These are phyloP conservation scores for Diceros bicornis DNA, from an alignment of 2,797 vertebrate genomes.

Conservation along the genomic window DNA sequence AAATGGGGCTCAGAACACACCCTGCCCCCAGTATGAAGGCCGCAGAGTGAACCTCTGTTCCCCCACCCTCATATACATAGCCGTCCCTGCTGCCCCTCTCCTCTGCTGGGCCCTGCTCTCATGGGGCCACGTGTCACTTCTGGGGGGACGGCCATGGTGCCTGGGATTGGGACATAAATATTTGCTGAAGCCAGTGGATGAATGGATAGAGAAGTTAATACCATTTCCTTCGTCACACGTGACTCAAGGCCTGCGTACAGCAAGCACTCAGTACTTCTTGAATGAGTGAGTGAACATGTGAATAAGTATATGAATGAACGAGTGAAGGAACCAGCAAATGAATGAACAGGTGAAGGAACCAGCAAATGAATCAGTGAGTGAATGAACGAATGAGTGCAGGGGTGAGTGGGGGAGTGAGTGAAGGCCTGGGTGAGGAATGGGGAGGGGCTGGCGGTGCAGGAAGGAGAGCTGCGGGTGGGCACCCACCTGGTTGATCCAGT, in stretches of 20 bases:
- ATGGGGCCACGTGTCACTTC: background rate
- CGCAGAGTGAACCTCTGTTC: background rate
- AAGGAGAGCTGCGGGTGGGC: fast-evolving
- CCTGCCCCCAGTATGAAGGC: fast-evolving
- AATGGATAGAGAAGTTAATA: fast-evolving
- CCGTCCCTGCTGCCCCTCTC: background rate
- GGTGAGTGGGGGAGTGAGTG: fast-evolving
- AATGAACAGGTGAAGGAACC: too few relatives aligned
- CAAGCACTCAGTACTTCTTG: fast-evolving
- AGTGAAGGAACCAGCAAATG: too few relatives aligned
- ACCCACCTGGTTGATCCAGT: constrained; percentile 93
- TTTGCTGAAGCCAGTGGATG: background rate
- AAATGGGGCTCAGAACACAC: background rate
- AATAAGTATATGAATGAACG: background rate
- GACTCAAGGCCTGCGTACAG: background rate
- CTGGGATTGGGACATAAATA: background rate
- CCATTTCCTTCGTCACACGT: background rate
- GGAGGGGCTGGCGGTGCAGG: fast-evolving
- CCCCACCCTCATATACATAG: background rate
- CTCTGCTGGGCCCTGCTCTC: background rate
- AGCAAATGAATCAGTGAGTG: background rate
- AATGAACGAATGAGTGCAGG: fast-evolving
- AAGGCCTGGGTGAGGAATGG: fast-evolving
- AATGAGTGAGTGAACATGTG: background rate
- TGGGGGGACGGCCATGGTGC: background rate